phyloP scores from a whole-genome alignment of 2,797 vertebrate species.

The Zenarchopterus dispar region DNA sequence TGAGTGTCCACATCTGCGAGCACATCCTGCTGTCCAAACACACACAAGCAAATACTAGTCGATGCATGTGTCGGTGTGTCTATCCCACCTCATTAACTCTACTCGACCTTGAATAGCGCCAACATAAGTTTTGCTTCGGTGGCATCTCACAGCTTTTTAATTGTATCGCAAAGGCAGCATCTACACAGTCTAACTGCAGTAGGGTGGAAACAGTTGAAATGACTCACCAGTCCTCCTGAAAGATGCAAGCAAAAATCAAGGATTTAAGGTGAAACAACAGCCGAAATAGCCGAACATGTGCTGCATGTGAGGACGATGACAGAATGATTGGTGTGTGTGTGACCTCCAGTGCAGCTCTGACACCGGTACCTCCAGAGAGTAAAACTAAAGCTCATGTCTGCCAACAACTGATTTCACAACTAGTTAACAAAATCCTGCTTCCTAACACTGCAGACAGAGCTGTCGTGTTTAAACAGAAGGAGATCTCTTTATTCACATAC shows the following conservation, averaged over 20 bases:
- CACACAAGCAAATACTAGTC: constrained; percentile 42
- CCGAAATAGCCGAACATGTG: constrained; percentile 32
- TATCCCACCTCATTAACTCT: constrained; percentile 44
- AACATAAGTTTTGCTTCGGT: constrained; percentile 24
- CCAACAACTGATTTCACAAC: constrained; percentile 57
- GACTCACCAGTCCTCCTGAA: constrained; percentile 30
- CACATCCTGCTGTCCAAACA: constrained; percentile 14
- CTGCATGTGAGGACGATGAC: constrained; percentile 23
- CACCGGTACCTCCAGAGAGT: constrained; percentile 14
- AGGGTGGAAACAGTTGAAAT: constrained; percentile 40
- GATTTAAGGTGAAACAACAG: constrained; percentile 6
- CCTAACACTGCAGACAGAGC: constrained; percentile 13
- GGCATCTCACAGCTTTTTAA: constrained; percentile 48
- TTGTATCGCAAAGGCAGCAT: constrained; percentile 36
- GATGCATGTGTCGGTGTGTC: constrained; percentile 44
- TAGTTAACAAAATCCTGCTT: constrained; percentile 40
- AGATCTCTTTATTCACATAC: constrained; percentile 4
- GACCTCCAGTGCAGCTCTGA: constrained; percentile 9
- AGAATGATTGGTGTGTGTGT: constrained; percentile 34
- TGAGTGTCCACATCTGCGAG: constrained; percentile 45
- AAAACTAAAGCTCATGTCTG: constrained; percentile 27
- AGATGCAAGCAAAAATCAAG: constrained; percentile 18
- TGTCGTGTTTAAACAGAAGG: constrained; percentile 24
- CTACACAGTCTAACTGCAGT: constrained; percentile 21
- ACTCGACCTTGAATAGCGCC: constrained; percentile 29